Evolutionary conservation across 1,140 invertebrate species (phyloP).

Genomic region (Zaprionus lachaisei): DNA sequence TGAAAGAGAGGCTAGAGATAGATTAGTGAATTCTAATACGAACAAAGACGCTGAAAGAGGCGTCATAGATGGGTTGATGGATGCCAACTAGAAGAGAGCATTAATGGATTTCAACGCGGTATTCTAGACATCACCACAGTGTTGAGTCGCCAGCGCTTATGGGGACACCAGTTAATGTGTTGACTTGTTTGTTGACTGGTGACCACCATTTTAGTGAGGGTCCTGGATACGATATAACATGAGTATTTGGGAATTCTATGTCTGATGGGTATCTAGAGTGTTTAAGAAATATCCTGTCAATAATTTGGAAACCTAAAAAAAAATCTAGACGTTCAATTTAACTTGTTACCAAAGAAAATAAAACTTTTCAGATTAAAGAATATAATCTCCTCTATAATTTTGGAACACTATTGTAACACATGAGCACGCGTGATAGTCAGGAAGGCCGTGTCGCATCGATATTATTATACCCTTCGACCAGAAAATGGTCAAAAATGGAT

Average conservation of each 20-base stretch:
- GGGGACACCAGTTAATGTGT: background rate
- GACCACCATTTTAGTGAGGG: background rate
- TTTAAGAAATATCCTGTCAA: no score
- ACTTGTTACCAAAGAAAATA: background rate
- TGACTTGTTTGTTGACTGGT: constrained; percentile 1
- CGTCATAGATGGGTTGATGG: background rate
- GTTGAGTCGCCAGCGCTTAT: background rate
- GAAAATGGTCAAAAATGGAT: no score
- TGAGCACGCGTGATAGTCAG: constrained; percentile 3
- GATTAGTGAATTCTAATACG: background rate
- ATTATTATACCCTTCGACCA: no score
- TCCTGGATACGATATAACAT: background rate
- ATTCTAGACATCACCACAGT: no score
- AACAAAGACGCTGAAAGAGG: background rate
- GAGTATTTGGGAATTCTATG: no score
- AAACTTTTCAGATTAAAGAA: background rate
- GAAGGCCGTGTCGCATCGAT: background rate
- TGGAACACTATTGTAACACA: background rate
- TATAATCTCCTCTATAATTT: background rate
- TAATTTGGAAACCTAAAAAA: background rate
- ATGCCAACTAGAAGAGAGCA: no score
- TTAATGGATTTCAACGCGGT: background rate
- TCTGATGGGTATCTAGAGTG: no score
- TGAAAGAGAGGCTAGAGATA: background rate
- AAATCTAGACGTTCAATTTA: background rate